phyloP scores from a whole-genome alignment of 2,113 vertebrate species.

The Chionomys nivalis region DNA sequence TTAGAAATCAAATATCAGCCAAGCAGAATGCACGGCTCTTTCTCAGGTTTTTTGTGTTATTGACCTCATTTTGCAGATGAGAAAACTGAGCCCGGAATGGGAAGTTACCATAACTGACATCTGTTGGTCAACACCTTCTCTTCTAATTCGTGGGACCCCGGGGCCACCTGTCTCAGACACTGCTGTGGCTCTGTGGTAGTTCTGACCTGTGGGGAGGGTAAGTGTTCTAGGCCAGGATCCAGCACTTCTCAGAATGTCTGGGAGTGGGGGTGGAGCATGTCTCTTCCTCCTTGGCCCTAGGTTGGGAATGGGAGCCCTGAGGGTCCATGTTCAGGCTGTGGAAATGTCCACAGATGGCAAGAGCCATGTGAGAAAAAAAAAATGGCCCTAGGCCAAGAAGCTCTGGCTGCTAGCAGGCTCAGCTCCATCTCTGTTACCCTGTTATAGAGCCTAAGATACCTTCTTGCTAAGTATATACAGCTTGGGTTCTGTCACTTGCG shows the following conservation, averaged over 20 bases:
- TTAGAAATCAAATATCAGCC: neutral
- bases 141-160: neutral
- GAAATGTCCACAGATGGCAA: neutral
- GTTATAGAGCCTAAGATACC: neutral
- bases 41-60: neutral
- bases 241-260: neutral
- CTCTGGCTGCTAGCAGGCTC: neutral
- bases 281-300: neutral
- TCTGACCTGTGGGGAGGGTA: neutral
- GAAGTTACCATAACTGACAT: neutral
- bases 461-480: neutral
- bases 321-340: neutral
- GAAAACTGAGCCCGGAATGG: neutral
- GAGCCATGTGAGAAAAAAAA: neutral
- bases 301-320: neutral
- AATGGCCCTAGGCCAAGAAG: neutral
- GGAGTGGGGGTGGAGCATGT: neutral
- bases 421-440: neutral
- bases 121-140: too few species aligned
- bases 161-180: neutral
- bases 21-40: neutral
- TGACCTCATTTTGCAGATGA: conserved; percentile 16
- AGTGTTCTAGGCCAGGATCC: neutral
- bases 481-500: conserved; percentile 15
- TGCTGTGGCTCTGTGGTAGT: neutral